Evolutionary conservation across 2,113 vertebrate species (phyloP).

Genomic region (Anarhynchus alexandrinus): DNA sequence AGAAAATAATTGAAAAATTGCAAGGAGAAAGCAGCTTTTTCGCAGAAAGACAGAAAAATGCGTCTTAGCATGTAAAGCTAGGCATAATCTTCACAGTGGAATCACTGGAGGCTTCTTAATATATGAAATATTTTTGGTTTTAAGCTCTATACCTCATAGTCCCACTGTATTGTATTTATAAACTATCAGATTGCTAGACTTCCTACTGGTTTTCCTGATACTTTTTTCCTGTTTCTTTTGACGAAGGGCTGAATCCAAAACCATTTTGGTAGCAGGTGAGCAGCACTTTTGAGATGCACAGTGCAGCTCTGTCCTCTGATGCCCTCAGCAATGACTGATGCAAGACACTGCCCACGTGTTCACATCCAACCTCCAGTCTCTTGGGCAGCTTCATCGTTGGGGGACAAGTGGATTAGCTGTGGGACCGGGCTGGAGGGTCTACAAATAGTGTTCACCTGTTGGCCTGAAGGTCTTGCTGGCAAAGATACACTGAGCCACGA

Average conservation of each 20-base stretch:
- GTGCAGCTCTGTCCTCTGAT: neutral
- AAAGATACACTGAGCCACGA: neutral
- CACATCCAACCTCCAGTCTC: neutral
- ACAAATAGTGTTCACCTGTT: neutral
- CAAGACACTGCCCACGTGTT: neutral
- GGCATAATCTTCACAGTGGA: neutral
- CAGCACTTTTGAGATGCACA: neutral
- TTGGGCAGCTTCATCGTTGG: neutral
- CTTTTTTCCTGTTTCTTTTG: neutral
- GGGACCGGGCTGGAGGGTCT: neutral
- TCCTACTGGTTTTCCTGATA: neutral
- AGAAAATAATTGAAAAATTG: constrained; percentile 2
- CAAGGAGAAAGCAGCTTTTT: neutral
- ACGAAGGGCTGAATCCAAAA: neutral
- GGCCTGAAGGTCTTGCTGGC: neutral
- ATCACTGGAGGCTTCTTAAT: neutral
- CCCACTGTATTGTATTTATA: neutral
- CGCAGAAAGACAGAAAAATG: neutral
- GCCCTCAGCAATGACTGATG: neutral
- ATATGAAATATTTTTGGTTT: neutral
- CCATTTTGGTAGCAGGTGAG: neutral
- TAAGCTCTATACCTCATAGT: neutral
- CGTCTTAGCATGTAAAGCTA: neutral
- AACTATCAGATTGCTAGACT: neutral
- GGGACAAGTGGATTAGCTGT: neutral